Base-by-base conservation (phyloP, 2,888 invertebrate genomes). In the Nephrotoma guestfalica region DNA sequence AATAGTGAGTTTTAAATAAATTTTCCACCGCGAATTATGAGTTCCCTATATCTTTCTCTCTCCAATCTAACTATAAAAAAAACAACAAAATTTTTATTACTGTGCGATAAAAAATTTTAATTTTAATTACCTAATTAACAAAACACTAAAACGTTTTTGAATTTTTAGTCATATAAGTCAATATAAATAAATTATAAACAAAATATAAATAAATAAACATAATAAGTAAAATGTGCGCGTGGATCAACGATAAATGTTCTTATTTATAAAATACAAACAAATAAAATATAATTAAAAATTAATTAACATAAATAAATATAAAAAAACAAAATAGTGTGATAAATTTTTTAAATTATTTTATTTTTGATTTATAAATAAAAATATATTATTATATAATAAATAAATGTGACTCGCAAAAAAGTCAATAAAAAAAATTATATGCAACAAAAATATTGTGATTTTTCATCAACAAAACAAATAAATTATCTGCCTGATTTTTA, bases 201-300 rank as follows among this genome's bases (percentile, higher is more conserved):
- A 47, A 86, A 42, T 40, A 86, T 47, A 43, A 71, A 41, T 86
- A 83, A 15, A 86, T 45, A 45, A 86, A 86, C 51, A 87, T n/a
- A 41, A 85, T 86, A 86, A 87, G 86, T 85, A 83, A 87, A 84
- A 86, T 87, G 87, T 87, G 87, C 87, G 88, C 87, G 87, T 88
- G 88, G 87, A 87, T 88, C 88, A 87, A 88, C 88, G 88, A 88
- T 87, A 86, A 87, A 71, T 71, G 71, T 71, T 71, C 71, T 71
- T 71, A 71, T 71, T 71, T 71, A 71, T 84, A 84, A 84, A 84
- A 84, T 41, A 83, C 40, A 83, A 83, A 83, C 40, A 83, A 83
- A 83, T 4, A 57, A 57, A 13, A 47, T 47, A 51, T 4, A 51
- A 51, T 7, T 84, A 41, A 84, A 84, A 84, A 41, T 84, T 84